Percentiles rank a stretch among this genome's conserved stretches.
Evolutionary conservation across 92 coral and sea anemone genomes (phyloP).

Genomic region (Virgularia gustaviana): DNA sequence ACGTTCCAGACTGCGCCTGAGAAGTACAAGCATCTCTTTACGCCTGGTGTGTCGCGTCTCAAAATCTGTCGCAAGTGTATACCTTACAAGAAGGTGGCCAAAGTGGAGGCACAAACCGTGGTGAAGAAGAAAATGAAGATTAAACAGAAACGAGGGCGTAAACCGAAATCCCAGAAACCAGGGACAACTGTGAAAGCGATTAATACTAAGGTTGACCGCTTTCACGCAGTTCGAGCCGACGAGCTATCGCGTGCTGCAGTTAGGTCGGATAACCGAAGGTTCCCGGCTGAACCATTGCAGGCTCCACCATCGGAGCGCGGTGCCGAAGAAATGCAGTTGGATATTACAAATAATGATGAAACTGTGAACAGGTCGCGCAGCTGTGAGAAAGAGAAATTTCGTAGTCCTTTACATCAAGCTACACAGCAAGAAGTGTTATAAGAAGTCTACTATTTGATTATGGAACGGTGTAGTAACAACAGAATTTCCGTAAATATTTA

Average conservation of each 20-base stretch:
- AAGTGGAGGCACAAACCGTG: slow-evolving; percentile 6
- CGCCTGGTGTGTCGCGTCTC: slow-evolving; percentile 15
- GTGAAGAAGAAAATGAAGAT: slow-evolving; percentile 11
- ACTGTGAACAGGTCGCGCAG: no score
- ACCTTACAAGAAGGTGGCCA: slow-evolving; percentile 28
- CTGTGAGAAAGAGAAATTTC: no score
- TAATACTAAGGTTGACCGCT: background rate
- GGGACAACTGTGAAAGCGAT: slow-evolving; percentile 23
- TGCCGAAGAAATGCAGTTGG: background rate
- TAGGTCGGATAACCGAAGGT: background rate
- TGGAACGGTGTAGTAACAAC: no score
- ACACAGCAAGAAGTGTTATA: no score
- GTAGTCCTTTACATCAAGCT: no score
- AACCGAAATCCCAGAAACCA: slow-evolving; percentile 11
- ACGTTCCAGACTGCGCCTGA: slow-evolving; percentile 33
- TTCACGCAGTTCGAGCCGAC: no score
- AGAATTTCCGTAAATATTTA: no score
- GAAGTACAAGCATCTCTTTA: slow-evolving; percentile 29
- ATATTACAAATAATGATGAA: no score
- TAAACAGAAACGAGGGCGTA: slow-evolving; percentile 37
- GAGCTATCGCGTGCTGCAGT: background rate
- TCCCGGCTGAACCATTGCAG: background rate
- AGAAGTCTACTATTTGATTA: no score
- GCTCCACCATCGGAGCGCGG: background rate
- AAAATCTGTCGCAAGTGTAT: slow-evolving; percentile 36